Evolutionary conservation across 2,888 invertebrate species (phyloP).

Genomic region (Heteropelma amictum): DNA sequence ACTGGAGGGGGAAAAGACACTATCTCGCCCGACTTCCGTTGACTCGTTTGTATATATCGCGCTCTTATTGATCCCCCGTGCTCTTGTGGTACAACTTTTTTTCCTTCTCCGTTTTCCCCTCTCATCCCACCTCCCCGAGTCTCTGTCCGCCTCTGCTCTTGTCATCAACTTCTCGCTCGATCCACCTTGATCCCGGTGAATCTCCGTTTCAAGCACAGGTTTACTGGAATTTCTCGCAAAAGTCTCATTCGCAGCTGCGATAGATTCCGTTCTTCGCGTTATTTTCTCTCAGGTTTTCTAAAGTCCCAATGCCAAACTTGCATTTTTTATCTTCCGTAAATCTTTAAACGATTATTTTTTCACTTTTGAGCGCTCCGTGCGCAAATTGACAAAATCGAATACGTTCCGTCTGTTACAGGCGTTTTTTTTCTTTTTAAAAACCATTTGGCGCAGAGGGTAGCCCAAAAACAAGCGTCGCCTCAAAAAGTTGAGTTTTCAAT

Average conservation of each 20-base stretch:
- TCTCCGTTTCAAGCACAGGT: slow-evolving; percentile 2
- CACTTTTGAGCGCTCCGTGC: no score
- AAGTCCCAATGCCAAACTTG: background rate
- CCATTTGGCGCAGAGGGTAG: no score
- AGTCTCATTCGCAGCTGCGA: background rate
- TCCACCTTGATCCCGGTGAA: background rate
- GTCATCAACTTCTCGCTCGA: slow-evolving; percentile 22
- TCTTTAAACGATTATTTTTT: background rate
- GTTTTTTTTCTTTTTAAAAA: no score
- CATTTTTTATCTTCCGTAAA: background rate
- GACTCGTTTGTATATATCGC: slow-evolving; percentile 70
- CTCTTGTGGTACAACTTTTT: slow-evolving; percentile 53
- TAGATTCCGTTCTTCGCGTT: background rate
- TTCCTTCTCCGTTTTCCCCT: slow-evolving; percentile 26
- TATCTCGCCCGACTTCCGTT: slow-evolving; percentile 71
- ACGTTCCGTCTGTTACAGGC: no score
- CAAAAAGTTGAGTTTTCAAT: no score
- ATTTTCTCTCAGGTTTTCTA: background rate
- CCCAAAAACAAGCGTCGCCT: no score
- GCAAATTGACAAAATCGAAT: no score
- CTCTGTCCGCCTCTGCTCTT: slow-evolving; percentile 14
- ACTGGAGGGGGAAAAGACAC: slow-evolving; percentile 60
- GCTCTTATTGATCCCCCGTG: slow-evolving; percentile 72
- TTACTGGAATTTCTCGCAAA: slow-evolving; percentile 11
- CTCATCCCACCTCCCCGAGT: slow-evolving; percentile 45